These are phyloP conservation scores for Hypotaenidia philippensis DNA, from an alignment of 2,797 vertebrate species.

Conservation along the genomic window DNA sequence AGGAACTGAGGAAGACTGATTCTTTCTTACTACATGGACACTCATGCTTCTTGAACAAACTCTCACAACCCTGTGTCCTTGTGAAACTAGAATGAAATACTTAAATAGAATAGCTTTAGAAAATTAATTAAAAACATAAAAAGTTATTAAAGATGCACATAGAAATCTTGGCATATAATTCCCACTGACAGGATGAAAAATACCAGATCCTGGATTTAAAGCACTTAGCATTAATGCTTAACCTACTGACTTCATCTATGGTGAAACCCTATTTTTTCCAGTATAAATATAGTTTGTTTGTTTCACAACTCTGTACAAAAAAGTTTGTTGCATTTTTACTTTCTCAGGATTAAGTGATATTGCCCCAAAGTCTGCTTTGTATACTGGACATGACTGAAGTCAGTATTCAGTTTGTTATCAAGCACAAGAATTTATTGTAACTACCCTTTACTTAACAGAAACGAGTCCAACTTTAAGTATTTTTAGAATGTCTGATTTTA, in stretches of 20 bases:
- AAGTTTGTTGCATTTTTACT: not conserved
- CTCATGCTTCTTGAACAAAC: not conserved
- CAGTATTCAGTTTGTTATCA: not conserved
- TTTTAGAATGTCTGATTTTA: constrained; percentile 28
- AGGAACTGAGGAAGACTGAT: not conserved
- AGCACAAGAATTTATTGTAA: not conserved
- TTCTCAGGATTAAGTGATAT: not conserved
- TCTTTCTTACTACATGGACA: not conserved
- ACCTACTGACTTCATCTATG: not conserved
- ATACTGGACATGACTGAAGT: not conserved
- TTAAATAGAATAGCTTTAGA: not conserved
- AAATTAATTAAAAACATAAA: not conserved
- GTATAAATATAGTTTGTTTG: not conserved
- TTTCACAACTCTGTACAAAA: not conserved
- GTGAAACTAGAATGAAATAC: not conserved
- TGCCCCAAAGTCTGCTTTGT: not conserved
- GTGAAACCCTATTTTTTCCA: not conserved
- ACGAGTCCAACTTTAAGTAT: not conserved
- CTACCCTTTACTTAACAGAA: not conserved
- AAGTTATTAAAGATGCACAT: not conserved
- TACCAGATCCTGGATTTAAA: not conserved
- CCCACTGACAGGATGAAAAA: not conserved
- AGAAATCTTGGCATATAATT: not conserved
- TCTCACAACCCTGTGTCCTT: not conserved
- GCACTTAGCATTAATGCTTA: not conserved